phyloP scores from a whole-genome alignment of 1,140 invertebrate genomes.

The Melipona quadrifasciata region DNA sequence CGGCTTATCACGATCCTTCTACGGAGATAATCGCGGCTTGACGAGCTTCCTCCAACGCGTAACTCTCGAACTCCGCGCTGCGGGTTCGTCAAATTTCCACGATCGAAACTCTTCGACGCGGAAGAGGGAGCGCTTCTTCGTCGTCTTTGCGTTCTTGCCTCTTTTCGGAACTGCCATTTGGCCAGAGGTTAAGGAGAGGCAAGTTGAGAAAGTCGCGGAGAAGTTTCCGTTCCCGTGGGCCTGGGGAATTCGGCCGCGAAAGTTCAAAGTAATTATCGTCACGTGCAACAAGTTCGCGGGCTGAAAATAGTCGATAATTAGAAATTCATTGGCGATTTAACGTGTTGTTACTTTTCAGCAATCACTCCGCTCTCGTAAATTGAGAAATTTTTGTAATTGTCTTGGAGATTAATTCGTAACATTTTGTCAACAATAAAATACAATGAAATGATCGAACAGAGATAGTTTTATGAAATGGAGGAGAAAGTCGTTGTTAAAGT shows the following conservation, averaged over 20 bases:
- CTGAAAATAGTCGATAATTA: neutral
- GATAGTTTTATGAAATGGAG: too few relatives aligned
- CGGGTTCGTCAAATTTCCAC: neutral
- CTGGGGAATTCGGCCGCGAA: neutral
- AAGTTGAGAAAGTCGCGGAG: neutral
- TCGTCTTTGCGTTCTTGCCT: neutral
- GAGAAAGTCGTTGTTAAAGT: too few relatives aligned
- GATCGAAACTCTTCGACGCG: neutral
- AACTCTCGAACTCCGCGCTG: too few relatives aligned
- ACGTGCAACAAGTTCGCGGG: neutral
- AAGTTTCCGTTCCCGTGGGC: too few relatives aligned
- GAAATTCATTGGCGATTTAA: neutral
- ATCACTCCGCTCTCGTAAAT: too few relatives aligned
- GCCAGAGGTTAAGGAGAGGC: too few relatives aligned
- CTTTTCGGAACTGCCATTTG: neutral
- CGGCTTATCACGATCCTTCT: neutral
- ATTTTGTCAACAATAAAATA: too few relatives aligned
- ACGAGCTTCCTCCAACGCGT: too few relatives aligned
- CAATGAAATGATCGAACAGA: too few relatives aligned
- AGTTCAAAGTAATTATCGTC: constrained; percentile 7
- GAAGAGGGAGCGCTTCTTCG: neutral
- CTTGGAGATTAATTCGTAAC: too few relatives aligned
- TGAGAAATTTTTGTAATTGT: too few relatives aligned
- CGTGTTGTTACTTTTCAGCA: too few relatives aligned
- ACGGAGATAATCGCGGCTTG: neutral